Percentiles rank a stretch among this genome's conserved stretches.
These are phyloP conservation scores for Tetramorium alpestre DNA, from an alignment of 1,140 invertebrate genomes.

Conservation along the genomic window DNA sequence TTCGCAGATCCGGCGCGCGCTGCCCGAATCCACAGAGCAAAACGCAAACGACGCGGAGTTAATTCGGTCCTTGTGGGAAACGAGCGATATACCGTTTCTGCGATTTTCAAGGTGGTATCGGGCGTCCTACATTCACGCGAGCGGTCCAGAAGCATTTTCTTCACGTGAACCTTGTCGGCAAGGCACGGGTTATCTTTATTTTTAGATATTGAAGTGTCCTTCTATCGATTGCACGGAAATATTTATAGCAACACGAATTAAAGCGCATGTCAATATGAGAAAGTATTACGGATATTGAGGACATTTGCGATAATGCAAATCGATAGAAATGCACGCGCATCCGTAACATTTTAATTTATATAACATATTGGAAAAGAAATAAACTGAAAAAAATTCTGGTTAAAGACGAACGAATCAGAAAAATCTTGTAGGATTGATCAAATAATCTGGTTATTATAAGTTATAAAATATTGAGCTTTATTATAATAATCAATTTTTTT, in stretches of 20 bases:
- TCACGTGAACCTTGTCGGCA: background rate
- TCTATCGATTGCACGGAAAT: background rate
- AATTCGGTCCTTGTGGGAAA: conserved; percentile 15
- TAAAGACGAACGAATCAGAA: no score
- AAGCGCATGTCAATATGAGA: background rate
- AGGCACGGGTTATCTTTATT: conserved; percentile 11
- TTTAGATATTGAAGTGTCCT: conserved; percentile 35
- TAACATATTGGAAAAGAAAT: background rate
- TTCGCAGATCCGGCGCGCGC: background rate
- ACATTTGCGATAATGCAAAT: background rate
- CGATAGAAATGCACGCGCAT: background rate
- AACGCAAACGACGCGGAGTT: conserved; percentile 1
- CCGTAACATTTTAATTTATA: background rate
- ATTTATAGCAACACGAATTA: conserved; percentile 12
- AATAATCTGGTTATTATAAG: no score
- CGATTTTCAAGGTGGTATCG: background rate
- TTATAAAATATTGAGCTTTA: no score
- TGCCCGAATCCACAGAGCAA: conserved; percentile 1
- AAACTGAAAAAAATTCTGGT: background rate
- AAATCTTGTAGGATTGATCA: no score
- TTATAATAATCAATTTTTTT: no score
- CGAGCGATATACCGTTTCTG: background rate
- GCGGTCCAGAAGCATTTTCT: conserved; percentile 4
- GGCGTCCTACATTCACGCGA: background rate
- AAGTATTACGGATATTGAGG: background rate